Base-by-base conservation (phyloP, 1,140 invertebrate genomes). In the Leptinotarsa defecta region DNA sequence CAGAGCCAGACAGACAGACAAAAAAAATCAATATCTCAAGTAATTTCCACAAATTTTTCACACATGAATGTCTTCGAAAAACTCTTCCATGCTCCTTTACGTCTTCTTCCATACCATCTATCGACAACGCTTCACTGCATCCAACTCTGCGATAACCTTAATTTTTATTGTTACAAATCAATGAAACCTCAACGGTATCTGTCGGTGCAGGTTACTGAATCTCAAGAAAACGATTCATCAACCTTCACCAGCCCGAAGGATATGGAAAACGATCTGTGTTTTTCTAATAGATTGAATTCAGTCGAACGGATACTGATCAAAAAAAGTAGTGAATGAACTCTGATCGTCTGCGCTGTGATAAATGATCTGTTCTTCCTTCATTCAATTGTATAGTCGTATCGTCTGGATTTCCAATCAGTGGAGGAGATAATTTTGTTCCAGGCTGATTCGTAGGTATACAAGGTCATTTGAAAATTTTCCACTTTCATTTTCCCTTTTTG, bases 211-310 rank as follows among this genome's bases (percentile, higher is more conserved):
- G 52, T 57, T 13, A 57, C 15, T 57, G 52, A 57, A 13, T 57
- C 52, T 57, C 13, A 17, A n/a, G 15, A 57, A 57, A 19, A 57
- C 52, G 52, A 57, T 57, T 57, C 52, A 57, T 57, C 52, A 57
- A 15, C 52, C 15, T 17, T 57, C 52, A 19, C 8, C 17, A 57
- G 17, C 52, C 15, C n/a, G 52, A 17, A 19, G 15, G 15, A 17
- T 57, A 57, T 57, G 52, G 52, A 57, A 57, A 57, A 57, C 52
- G 52, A 57, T n/a, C 52, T 57, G 52, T 19, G 52, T 57, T 57
- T 57, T 57, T 57, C 52, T 57, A 57, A 57, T 57, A 57, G 52
- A 57, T 57, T 57, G 52, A 57, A 57, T 57, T 17, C 52, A 57
- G 52, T 19, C n/a, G 52, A 57, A 19, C 52, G 52, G 52, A 57